Base-by-base conservation (phyloP, 2,113 vertebrate genomes). In the Prionailurus bengalensis region DNA sequence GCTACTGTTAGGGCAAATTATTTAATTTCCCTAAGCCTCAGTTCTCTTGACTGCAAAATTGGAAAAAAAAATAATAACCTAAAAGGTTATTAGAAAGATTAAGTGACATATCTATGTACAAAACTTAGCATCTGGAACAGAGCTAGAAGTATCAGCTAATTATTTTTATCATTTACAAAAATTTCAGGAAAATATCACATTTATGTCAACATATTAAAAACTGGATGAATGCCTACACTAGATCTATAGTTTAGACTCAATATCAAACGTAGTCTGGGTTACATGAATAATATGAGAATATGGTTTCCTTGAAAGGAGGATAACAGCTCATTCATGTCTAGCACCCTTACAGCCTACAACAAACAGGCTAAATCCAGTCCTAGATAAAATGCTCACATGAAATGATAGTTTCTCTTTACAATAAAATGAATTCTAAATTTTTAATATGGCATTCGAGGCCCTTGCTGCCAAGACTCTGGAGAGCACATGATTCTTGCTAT, bases 101-200 rank as follows among this genome's bases (percentile, higher is more conserved):
- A 61, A 79, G 48, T 31, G 33, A 36, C 7, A 65, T 55, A 66
- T 45, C 14, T 71, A 27, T 27, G 23, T 21, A 63, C 0, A 71
- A 21, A 33, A 71, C 73, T 92, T 78, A 76, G 27, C 70, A 85
- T 63, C 58, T 45, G 14, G 19, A 81, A n/a, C 14, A 63, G 45
- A 84, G n/a, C 16, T 94, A 31, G 53, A 71, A 86, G 58, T 84
- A 6, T 58, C 58, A 84, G 25, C 12, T 80, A 51, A 51, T 78
- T 51, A 91, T 11, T 84, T 58, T 93, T 81, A 85, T 1, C 42
- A 96, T 84, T 93, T 81, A 25, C 42, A 78, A 71, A 89, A 94
- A n/a, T 48, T 6, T 68, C 25, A 95, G 36, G 17, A 23, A 84
- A 86, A 73, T 33, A 14, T 74, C 29, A 74, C 76, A 88, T 33